Conservation (phyloP, 2,797 vertebrate species). For the Notolabrus celidotus region DNA sequence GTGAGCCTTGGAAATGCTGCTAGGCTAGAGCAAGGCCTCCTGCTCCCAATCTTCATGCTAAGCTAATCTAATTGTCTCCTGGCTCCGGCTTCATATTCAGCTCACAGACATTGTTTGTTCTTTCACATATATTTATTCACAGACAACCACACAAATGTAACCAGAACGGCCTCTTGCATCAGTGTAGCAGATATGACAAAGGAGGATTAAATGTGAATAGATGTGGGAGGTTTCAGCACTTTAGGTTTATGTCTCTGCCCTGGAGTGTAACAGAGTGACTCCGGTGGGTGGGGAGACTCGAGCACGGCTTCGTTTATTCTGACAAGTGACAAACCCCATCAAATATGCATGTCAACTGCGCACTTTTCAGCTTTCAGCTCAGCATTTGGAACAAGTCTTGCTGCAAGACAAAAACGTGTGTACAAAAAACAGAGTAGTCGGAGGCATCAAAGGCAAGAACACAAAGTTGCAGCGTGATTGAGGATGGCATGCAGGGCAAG, state of each 20-base stretch:
- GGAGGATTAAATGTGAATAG: conserved; percentile 41
- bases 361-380: conserved; percentile 36
- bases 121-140: conserved; percentile 16
- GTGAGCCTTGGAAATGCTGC: not conserved
- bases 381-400: conserved; percentile 36
- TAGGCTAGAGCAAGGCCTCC: not conserved
- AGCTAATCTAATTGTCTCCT: conserved; percentile 4
- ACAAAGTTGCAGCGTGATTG: conserved; percentile 51
- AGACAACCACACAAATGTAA: conserved; percentile 22
- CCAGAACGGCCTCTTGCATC: conserved; percentile 26
- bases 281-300: conserved; percentile 28
- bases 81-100: conserved; percentile 7
- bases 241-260: conserved; percentile 41
- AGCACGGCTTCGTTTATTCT: conserved; percentile 51
- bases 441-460: conserved; percentile 31
- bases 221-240: conserved; percentile 35
- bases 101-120: not conserved
- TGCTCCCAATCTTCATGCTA: not conserved
- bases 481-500: conserved; percentile 41
- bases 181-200: conserved; percentile 41
- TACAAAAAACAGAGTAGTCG: conserved; percentile 33
- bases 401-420: conserved; percentile 14
- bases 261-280: conserved; percentile 52
- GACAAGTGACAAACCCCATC: conserved; percentile 63
- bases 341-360: conserved; percentile 52